phyloP scores from a whole-genome alignment of 2,797 vertebrate species.

The Cercopithecus mitis region DNA sequence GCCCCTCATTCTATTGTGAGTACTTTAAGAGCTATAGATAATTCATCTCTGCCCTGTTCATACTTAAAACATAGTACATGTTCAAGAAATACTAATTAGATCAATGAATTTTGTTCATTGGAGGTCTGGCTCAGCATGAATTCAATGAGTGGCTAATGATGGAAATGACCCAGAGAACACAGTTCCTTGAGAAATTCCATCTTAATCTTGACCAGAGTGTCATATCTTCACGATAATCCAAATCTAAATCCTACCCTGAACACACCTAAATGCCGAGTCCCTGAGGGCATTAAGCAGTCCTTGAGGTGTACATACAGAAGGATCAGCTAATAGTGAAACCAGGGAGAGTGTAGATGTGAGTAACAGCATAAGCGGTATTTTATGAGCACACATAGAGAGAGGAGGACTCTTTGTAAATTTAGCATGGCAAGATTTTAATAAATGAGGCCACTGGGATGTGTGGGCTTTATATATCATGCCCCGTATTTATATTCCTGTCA shows the following conservation, averaged over 20 bases:
- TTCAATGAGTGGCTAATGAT: background rate
- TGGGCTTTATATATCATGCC: conserved; percentile 52
- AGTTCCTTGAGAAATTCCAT: conserved; percentile 16
- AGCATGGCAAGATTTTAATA: conserved; percentile 67
- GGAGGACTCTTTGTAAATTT: conserved; percentile 53
- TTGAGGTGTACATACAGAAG: conserved; percentile 43
- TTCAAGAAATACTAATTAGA: background rate
- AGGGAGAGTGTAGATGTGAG: background rate
- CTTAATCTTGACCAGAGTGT: background rate
- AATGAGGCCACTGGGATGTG: conserved; percentile 53
- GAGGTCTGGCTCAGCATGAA: background rate
- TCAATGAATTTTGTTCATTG: background rate
- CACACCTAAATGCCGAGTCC: background rate
- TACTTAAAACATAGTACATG: background rate
- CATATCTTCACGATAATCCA: background rate
- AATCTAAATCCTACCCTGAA: background rate
- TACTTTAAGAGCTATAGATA: background rate
- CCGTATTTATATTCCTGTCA: conserved; percentile 70
- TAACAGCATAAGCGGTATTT: background rate
- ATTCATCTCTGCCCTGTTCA: background rate
- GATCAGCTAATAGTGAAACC: background rate
- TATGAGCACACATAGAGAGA: conserved; percentile 46
- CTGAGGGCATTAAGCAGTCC: background rate
- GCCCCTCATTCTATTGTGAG: background rate
- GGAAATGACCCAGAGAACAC: background rate